Percentiles rank a stretch among this genome's conserved stretches.
Conservation (phyloP, 2,888 invertebrate genomes). For the Pogonocherus hispidulus region DNA sequence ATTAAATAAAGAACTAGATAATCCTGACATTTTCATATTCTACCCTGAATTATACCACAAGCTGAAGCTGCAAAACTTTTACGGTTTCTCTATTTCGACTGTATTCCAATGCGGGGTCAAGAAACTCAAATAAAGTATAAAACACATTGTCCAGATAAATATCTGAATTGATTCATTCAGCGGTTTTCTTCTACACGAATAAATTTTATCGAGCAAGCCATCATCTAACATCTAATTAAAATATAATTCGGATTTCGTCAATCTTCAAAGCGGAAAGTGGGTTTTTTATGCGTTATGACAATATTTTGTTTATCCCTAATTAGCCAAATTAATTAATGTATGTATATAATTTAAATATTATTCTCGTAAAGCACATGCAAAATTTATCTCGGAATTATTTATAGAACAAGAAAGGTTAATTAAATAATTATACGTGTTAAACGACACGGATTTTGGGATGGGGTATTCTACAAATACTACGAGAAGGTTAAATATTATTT, state of each 20-base stretch:
- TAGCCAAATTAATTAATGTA: conserved; percentile 14
- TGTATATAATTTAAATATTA: conserved; percentile 2
- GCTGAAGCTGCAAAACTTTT: no score
- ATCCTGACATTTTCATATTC: no score
- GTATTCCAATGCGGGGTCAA: conserved; percentile 4
- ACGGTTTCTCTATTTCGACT: not conserved
- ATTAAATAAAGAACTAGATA: no score
- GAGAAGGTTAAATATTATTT: not conserved
- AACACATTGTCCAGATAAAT: conserved; percentile 17
- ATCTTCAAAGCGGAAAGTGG: conserved; percentile 16
- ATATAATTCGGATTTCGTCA: conserved; percentile 5
- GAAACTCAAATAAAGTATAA: conserved; percentile 10
- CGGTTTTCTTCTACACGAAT: conserved; percentile 1
- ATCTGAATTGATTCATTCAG: conserved; percentile 25
- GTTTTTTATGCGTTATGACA: not conserved
- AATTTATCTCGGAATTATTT: conserved; percentile 13
- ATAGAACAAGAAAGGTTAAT: not conserved
- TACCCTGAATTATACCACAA: no score
- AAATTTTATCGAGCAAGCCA: conserved; percentile 3
- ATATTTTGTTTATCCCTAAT: conserved; percentile 7
- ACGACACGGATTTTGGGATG: not conserved
- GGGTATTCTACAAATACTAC: conserved; percentile 1
- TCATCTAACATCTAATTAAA: conserved; percentile 9
- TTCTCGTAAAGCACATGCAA: not conserved
- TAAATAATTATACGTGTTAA: not conserved